phyloP scores from a whole-genome alignment of 2,797 vertebrate genomes.

The Chlorospingus flavigularis region DNA sequence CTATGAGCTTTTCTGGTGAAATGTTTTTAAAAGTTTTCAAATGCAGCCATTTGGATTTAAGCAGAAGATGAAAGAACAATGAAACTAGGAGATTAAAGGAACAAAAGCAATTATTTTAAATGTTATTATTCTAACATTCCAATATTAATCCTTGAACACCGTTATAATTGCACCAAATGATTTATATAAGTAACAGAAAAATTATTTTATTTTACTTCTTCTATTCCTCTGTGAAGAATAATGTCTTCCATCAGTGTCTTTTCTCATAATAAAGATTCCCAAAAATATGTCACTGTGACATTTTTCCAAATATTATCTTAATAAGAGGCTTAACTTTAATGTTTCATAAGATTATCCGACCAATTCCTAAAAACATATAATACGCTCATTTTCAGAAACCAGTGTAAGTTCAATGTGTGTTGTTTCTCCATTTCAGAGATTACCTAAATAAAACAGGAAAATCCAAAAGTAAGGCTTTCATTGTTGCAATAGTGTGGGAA shows the following conservation, averaged over 20 bases:
- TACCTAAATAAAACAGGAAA: constrained; percentile 7
- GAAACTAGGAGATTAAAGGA: constrained; percentile 21
- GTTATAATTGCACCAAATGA: constrained; percentile 32
- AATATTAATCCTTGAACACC: constrained; percentile 34
- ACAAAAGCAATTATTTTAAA: constrained; percentile 34
- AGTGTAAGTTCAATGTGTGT: background rate
- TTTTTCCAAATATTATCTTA: constrained; percentile 46
- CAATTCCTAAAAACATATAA: background rate
- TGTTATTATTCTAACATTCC: background rate
- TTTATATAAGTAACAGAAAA: constrained; percentile 39
- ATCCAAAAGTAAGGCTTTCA: background rate
- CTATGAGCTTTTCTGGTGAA: constrained; percentile 11
- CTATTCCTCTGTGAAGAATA: background rate
- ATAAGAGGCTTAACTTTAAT: constrained; percentile 4
- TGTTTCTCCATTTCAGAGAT: constrained; percentile 8
- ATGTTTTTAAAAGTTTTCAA: constrained; percentile 48
- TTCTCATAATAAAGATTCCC: constrained; percentile 27
- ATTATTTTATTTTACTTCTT: constrained; percentile 25
- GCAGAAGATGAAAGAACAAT: constrained; percentile 43
- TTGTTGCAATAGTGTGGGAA: background rate
- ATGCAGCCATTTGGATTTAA: constrained; percentile 36
- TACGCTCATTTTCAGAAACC: background rate
- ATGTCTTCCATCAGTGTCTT: background rate
- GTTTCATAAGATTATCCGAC: constrained; percentile 10
- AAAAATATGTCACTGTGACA: constrained; percentile 28